phyloP scores from a whole-genome alignment of 1,140 invertebrate genomes.

The Pachyrhynchus sulphureomaculatus region DNA sequence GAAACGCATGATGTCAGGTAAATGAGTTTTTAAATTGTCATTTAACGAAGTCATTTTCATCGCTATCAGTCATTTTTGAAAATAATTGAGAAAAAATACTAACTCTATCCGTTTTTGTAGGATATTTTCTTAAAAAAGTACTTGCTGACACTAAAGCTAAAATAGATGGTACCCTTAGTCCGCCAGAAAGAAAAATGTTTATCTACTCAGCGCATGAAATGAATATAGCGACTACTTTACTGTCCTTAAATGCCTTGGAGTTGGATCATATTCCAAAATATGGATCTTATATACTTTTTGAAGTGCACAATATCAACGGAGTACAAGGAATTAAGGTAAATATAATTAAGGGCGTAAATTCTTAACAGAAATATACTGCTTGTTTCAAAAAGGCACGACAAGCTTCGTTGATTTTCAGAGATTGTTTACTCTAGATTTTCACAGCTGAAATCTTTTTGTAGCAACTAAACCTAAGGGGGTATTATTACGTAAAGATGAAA shows the following conservation, averaged over 20 bases:
- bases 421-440: too few relatives aligned
- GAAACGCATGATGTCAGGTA: neutral
- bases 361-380: too few relatives aligned
- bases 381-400: too few relatives aligned
- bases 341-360: too few relatives aligned
- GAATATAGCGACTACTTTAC: constrained; percentile 31
- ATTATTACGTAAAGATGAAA: too few relatives aligned
- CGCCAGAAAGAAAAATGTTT: constrained; percentile 17
- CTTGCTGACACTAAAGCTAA: constrained; percentile 10
- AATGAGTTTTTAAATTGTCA: too few relatives aligned
- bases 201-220: constrained; percentile 38
- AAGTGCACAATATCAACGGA: constrained; percentile 33
- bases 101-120: neutral
- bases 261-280: constrained; percentile 40
- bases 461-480: too few relatives aligned
- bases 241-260: constrained; percentile 20
- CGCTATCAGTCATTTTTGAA: too few relatives aligned
- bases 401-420: too few relatives aligned
- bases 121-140: constrained; percentile 15
- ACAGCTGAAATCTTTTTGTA: too few relatives aligned
- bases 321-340: constrained; percentile 33
- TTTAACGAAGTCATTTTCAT: too few relatives aligned
- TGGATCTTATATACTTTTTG: constrained; percentile 35
- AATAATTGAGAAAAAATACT: too few relatives aligned
- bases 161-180: constrained; percentile 1